Base-by-base conservation (phyloP, 2,797 vertebrate genomes). In the Mallotus villosus region DNA sequence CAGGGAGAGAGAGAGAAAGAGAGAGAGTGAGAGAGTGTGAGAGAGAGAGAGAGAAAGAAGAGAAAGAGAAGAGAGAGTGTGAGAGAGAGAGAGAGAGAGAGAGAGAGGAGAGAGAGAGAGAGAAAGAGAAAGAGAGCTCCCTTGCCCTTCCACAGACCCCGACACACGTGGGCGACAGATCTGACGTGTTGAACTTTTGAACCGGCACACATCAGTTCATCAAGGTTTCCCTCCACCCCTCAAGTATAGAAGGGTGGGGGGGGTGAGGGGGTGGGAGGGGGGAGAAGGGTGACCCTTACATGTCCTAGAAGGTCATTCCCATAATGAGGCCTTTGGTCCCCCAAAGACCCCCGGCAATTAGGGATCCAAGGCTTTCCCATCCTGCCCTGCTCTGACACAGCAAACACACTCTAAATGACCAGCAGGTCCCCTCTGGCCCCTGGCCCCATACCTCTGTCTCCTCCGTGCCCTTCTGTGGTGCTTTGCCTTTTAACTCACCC, bases 391-490 rank as follows among this genome's bases (percentile, higher is more conserved):
- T 72, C 79, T 37, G 67, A 57, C 63, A 59, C 71, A 3, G 67
- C 79, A 68, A 64, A 75, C 76, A 75, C 66, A 51, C 61, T 74
- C 73, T 74, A 71, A 75, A 72, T 59, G 70, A 70, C 64, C 65
- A 55, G 68, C 60, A 14, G 46, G 22, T 88, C 11, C 90, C 90
- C 90, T 61, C 82, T 86, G 87, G 88, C 95, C 96, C 96, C 95
- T 97, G 95, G 94, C 94, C 91, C 83, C 86, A 94, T 95, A 94
- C 93, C 91, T 76, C 85, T 82, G 87, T 89, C 89, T 89, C 85
- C 81, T 91, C 95, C 95, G 95, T 94, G 91, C 92, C 91, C 93
- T 94, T 92, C 92, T 93, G 94, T 95, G 93, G 94, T 94, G 95
- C 95, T 95, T 94, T 82, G 90, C 92, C 91, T 95, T 97, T 96